Conservation (phyloP, 2,888 invertebrate genomes). For the Phalera bucephala region DNA sequence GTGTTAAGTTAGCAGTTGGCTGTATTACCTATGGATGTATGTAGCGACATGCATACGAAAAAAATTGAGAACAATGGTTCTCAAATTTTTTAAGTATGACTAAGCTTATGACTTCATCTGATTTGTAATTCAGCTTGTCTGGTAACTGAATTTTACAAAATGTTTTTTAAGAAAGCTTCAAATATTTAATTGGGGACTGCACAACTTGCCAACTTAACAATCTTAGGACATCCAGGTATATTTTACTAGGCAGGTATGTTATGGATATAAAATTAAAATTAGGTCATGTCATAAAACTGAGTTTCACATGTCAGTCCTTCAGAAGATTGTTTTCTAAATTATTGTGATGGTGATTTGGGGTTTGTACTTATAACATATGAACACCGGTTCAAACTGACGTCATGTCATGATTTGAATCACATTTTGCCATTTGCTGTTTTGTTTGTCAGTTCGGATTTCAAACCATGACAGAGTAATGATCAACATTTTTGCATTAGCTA, state of each 20-base stretch:
- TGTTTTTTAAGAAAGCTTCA: conserved; percentile 11
- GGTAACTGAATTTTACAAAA: neutral
- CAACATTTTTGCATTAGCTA: conserved; percentile 82
- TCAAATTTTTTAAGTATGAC: conserved; percentile 13
- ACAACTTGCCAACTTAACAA: conserved; percentile 27
- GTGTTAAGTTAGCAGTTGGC: conserved; percentile 28
- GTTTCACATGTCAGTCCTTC: conserved; percentile 35
- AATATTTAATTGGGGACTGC: conserved; percentile 13
- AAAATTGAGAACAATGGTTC: conserved; percentile 7
- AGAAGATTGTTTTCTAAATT: conserved; percentile 20
- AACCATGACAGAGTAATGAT: conserved; percentile 79
- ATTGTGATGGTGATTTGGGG: conserved; percentile 27
- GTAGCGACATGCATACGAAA: too few relatives aligned
- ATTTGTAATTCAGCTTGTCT: conserved; percentile 24
- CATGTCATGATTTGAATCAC: conserved; percentile 65
- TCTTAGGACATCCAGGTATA: conserved; percentile 31
- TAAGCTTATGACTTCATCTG: conserved; percentile 24
- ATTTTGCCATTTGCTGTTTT: conserved; percentile 50
- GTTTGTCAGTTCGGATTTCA: conserved; percentile 57
- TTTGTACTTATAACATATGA: conserved; percentile 63
- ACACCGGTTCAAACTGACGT: conserved; percentile 38
- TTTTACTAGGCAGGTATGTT: conserved; percentile 33
- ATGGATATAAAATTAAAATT: conserved; percentile 33
- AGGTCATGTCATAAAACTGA: conserved; percentile 34
- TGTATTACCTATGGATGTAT: conserved; percentile 10